phyloP scores from a whole-genome alignment of 30 jellyfish, hydroid and myxozoan species.

The Aurelia coerulea region DNA sequence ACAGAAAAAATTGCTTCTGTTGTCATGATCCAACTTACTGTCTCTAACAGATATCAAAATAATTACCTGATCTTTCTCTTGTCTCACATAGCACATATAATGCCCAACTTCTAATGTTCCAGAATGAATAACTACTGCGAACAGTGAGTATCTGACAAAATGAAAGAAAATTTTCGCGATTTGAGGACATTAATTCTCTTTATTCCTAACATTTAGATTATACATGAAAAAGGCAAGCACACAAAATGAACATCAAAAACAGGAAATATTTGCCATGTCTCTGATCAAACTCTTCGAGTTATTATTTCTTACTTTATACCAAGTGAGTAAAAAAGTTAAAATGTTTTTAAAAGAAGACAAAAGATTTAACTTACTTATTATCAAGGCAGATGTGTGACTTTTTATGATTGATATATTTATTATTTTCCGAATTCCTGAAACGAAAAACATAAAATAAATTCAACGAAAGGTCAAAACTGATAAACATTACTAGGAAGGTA shows the following conservation, averaged over 20 bases:
- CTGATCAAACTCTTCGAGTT: too few species aligned
- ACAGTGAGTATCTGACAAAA: slow-evolving; percentile 80
- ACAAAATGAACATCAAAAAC: too few species aligned
- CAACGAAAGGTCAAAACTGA: neutral
- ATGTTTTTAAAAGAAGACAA: too few species aligned
- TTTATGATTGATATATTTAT: slow-evolving; percentile 38
- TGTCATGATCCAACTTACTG: too few species aligned
- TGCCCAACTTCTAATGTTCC: slow-evolving; percentile 99
- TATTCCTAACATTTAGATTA: neutral
- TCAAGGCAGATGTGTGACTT: slow-evolving; percentile 53
- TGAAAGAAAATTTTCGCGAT: neutral
- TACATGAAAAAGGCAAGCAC: neutral
- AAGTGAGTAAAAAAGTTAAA: too few species aligned
- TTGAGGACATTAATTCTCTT: neutral
- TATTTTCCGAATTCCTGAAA: slow-evolving; percentile 60
- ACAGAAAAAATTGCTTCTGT: too few species aligned
- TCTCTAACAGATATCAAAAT: neutral
- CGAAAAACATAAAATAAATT: neutral
- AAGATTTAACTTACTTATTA: slow-evolving; percentile 62
- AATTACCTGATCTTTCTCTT: slow-evolving; percentile 89
- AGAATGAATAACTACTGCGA: slow-evolving; percentile 97
- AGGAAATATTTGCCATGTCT: too few species aligned
- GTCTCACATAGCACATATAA: slow-evolving; percentile 92
- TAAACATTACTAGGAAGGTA: too few species aligned
- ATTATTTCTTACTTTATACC: too few species aligned